phyloP scores from a whole-genome alignment of 2,888 invertebrate species.

The Brachynemurus nebulosus region DNA sequence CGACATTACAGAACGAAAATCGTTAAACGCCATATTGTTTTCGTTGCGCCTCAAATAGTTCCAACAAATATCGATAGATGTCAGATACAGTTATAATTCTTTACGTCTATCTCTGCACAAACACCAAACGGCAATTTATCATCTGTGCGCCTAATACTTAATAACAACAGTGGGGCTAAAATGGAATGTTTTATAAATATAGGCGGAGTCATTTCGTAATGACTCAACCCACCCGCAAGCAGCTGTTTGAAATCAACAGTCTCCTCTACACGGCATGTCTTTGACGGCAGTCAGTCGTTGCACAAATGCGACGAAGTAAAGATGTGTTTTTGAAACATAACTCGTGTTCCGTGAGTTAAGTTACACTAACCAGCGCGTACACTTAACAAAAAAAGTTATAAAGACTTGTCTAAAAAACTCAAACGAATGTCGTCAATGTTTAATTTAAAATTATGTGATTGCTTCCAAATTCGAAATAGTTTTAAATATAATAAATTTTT shows the following conservation, averaged over 20 bases:
- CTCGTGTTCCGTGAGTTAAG: too few species aligned
- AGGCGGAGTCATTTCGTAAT: conserved; percentile 2
- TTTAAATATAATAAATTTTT: not conserved
- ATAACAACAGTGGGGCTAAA: not conserved
- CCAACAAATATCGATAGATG: too few species aligned
- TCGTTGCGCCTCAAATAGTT: too few species aligned
- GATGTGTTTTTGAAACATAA: too few species aligned
- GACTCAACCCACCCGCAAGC: conserved; percentile 5
- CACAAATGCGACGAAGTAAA: not conserved
- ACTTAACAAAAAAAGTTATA: too few species aligned
- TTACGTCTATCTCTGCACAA: too few species aligned
- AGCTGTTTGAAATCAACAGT: conserved; percentile 11
- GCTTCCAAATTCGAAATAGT: too few species aligned
- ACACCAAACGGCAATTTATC: too few species aligned
- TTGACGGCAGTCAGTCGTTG: conserved; percentile 1
- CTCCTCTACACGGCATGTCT: not conserved
- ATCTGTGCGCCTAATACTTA: conserved; percentile 1
- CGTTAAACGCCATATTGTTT: too few species aligned
- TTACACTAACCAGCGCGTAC: not conserved
- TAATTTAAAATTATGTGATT: not conserved
- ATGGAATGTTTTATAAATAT: not conserved
- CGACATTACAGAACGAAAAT: too few species aligned
- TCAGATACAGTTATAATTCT: too few species aligned
- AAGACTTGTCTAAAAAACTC: too few species aligned
- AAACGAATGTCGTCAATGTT: not conserved